A percentile compares a stretch with the other conserved stretches of the same genome.
phyloP scores from a whole-genome alignment of 2,888 invertebrate genomes.

The Cacoxenus indagator region DNA sequence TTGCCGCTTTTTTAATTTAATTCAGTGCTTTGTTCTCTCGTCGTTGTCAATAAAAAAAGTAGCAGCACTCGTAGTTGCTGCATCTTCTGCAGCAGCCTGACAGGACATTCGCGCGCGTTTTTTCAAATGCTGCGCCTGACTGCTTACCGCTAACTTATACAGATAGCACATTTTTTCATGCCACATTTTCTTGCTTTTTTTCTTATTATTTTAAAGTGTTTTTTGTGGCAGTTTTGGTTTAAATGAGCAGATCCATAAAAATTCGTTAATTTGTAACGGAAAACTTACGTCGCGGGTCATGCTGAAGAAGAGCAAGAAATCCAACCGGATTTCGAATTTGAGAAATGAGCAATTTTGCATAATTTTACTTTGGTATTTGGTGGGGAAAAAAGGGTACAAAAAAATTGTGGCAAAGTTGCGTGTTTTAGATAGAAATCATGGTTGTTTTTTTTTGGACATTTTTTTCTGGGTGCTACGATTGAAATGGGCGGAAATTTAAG shows the following conservation, averaged over 20 bases:
- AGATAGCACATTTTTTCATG: conserved; percentile 2
- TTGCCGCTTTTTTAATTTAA: conserved; percentile 62
- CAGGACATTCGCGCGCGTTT: conserved; percentile 36
- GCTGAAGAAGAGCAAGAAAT: conserved; percentile 26
- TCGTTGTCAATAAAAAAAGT: conserved; percentile 35
- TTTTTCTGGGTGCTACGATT: too few relatives aligned
- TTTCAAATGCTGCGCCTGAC: conserved; percentile 30
- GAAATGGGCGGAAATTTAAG: neutral
- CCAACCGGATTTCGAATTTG: conserved; percentile 5
- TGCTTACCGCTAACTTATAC: neutral
- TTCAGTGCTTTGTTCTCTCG: conserved; percentile 47
- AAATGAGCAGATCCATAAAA: conserved; percentile 53
- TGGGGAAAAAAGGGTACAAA: neutral
- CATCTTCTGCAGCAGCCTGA: conserved; percentile 38
- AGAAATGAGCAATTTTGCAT: conserved; percentile 30
- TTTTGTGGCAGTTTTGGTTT: conserved; percentile 47
- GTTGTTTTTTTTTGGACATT: neutral
- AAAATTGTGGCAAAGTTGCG: conserved; percentile 39
- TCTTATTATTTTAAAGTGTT: conserved; percentile 39
- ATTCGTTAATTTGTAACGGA: conserved; percentile 59
- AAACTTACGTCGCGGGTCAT: conserved; percentile 48
- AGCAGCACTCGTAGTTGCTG: neutral
- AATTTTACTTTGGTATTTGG: conserved; percentile 27
- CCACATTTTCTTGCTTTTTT: conserved; percentile 35
- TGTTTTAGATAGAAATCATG: conserved; percentile 55